Percentiles rank a stretch among this genome's conserved stretches.
These are phyloP conservation scores for Typhlomys cinereus DNA, from an alignment of 2,113 vertebrate species.

Conservation along the genomic window DNA sequence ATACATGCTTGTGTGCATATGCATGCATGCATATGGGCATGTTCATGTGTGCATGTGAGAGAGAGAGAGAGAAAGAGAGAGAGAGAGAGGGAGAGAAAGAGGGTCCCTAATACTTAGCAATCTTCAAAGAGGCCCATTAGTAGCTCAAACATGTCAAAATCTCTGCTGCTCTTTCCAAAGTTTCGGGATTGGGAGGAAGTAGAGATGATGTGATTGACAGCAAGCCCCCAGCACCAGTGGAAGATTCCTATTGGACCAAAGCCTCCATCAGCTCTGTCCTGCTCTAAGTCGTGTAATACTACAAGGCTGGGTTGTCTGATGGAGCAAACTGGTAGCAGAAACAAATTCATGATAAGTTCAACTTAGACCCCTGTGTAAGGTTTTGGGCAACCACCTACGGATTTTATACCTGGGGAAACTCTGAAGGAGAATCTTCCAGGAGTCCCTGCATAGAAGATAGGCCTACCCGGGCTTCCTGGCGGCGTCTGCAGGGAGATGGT, in stretches of 20 bases:
- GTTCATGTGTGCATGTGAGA: no score
- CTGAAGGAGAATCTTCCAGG: neutral
- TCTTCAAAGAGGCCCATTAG: neutral
- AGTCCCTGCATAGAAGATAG: neutral
- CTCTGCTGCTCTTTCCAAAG: neutral
- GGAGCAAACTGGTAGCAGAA: neutral
- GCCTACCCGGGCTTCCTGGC: neutral
- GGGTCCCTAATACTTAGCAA: neutral
- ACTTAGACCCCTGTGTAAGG: neutral
- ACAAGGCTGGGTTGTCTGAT: neutral
- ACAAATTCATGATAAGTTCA: neutral
- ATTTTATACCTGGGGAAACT: neutral
- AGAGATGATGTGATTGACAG: neutral
- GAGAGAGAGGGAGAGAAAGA: no score
- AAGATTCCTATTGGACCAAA: neutral
- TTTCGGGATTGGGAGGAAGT: neutral
- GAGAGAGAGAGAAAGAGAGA: no score
- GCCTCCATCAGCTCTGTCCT: neutral
- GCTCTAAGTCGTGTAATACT: neutral
- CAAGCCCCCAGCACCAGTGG: neutral
- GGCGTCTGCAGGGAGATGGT: neutral
- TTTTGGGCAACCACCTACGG: neutral
- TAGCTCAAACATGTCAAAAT: conserved; percentile 10
- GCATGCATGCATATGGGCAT: neutral
- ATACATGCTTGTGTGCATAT: neutral